These are phyloP conservation scores for Pangasius djambal DNA, from an alignment of 2,797 vertebrate genomes.

Conservation along the genomic window DNA sequence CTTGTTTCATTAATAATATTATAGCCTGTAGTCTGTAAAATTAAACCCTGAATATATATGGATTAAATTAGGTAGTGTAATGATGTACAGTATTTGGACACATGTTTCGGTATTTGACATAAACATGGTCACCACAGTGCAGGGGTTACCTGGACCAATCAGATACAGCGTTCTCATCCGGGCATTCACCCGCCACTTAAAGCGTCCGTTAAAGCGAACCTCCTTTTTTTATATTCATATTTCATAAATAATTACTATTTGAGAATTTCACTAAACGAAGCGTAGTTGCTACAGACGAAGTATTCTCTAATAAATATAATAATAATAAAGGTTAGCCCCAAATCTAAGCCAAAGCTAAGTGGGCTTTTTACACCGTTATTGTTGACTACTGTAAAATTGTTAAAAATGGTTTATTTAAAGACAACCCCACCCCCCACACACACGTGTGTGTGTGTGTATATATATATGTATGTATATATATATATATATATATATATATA, in stretches of 20 bases:
- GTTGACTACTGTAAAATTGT: too few species aligned
- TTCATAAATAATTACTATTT: not conserved
- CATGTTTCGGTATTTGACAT: not conserved
- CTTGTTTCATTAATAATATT: not conserved
- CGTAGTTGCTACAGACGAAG: not conserved
- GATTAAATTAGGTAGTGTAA: not conserved
- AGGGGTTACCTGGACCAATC: constrained; percentile 12
- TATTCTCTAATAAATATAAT: not conserved
- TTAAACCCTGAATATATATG: not conserved
- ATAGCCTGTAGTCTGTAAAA: too few species aligned
- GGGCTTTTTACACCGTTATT: too few species aligned
- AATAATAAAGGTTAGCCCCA: not conserved
- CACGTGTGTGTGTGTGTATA: not conserved
- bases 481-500: too few species aligned
- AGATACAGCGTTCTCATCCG: not conserved
- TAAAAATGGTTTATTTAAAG: too few species aligned
- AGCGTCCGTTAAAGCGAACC: not conserved
- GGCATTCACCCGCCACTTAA: not conserved
- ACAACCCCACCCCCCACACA: too few species aligned
- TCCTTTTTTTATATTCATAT: not conserved
- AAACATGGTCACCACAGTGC: not conserved
- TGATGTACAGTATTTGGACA: not conserved
- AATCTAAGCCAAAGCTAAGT: too few species aligned
- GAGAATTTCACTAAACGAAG: not conserved
- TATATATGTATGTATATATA: too few species aligned